Evolutionary conservation across 1,140 invertebrate species (phyloP).

Genomic region (Limonius californicus): DNA sequence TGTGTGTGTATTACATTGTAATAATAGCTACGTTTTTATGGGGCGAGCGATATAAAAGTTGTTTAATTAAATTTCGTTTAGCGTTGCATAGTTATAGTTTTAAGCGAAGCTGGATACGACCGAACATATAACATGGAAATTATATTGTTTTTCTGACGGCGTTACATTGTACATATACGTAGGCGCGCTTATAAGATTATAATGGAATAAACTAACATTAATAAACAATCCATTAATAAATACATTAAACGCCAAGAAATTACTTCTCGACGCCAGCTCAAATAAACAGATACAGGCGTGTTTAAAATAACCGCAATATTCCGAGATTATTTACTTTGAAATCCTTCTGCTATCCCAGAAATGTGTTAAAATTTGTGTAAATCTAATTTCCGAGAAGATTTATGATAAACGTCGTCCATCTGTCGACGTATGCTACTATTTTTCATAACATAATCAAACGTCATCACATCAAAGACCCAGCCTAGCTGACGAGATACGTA

Average conservation of each 20-base stretch:
- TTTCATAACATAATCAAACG: slow-evolving; percentile 31
- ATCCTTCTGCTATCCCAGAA: slow-evolving; percentile 20
- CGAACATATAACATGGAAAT: too few relatives aligned
- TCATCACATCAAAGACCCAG: slow-evolving; percentile 17
- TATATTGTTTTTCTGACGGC: too few relatives aligned
- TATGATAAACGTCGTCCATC: slow-evolving; percentile 31
- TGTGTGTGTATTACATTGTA: slow-evolving; percentile 26
- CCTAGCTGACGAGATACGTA: too few relatives aligned
- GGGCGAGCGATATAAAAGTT: slow-evolving; percentile 23
- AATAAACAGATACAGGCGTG: slow-evolving; percentile 40
- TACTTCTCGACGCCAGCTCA: slow-evolving; percentile 42
- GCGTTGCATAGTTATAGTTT: slow-evolving; percentile 27
- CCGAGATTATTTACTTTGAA: slow-evolving; percentile 41
- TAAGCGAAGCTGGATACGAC: neutral
- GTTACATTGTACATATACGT: too few relatives aligned
- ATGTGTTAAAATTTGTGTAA: slow-evolving; percentile 36
- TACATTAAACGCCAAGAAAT: slow-evolving; percentile 40
- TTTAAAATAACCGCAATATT: slow-evolving; percentile 36
- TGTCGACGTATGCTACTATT: slow-evolving; percentile 21
- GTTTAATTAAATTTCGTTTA: slow-evolving; percentile 31
- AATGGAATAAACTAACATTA: slow-evolving; percentile 39
- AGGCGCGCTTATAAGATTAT: slow-evolving; percentile 13
- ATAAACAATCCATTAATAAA: slow-evolving; percentile 45
- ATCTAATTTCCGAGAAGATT: slow-evolving; percentile 33
- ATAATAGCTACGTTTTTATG: slow-evolving; percentile 25